Percentiles rank a stretch among this genome's conserved stretches.
These are phyloP conservation scores for Sebastes hopkinsi DNA, from an alignment of 2,797 vertebrate genomes.

Conservation along the genomic window DNA sequence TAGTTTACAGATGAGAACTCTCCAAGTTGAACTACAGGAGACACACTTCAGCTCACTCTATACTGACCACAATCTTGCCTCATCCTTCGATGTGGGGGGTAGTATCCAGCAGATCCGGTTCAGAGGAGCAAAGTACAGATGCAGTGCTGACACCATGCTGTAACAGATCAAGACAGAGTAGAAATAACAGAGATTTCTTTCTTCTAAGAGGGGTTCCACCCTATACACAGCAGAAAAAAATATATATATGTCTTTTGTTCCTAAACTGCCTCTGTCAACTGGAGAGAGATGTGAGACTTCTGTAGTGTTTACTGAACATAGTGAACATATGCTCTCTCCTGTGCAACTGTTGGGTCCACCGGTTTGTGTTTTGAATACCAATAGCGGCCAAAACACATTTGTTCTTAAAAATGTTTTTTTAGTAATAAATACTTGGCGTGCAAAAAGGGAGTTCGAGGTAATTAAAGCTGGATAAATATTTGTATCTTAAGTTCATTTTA, in stretches of 20 bases:
- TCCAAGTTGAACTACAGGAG: neutral
- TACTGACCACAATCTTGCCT: neutral
- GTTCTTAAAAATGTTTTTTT: neutral
- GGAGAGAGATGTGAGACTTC: neutral
- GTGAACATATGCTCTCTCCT: neutral
- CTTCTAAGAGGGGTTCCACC: neutral
- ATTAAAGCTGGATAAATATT: neutral
- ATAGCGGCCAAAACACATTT: neutral
- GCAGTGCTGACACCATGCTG: neutral
- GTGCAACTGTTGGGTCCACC: neutral
- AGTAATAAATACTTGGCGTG: neutral
- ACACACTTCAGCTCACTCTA: neutral
- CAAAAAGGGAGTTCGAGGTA: neutral
- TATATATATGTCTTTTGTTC: neutral
- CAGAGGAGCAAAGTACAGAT: neutral
- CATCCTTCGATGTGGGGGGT: neutral
- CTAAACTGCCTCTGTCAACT: neutral
- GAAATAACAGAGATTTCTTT: slow-evolving; percentile 2
- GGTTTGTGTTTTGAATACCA: neutral
- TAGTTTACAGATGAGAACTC: neutral
- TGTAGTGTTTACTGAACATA: neutral
- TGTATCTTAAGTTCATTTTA: neutral
- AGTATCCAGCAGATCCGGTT: neutral
- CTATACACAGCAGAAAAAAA: neutral
- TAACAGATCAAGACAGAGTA: slow-evolving; percentile 17